A percentile compares a stretch with the other conserved stretches of the same genome.
These are phyloP conservation scores for Rattus rattus DNA, from an alignment of 2,113 vertebrate species.

Conservation along the genomic window DNA sequence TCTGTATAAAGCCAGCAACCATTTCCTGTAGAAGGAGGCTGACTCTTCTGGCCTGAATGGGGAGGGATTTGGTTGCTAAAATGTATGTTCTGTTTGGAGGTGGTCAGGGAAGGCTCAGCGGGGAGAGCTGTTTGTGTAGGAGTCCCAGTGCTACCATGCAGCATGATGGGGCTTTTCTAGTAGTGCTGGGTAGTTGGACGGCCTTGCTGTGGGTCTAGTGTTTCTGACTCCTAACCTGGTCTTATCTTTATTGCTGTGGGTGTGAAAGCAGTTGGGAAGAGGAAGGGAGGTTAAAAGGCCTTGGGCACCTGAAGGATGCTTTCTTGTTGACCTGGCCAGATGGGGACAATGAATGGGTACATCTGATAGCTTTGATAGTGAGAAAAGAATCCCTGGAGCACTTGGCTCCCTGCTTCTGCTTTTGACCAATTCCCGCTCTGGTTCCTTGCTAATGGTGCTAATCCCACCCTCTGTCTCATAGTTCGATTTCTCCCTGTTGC, in stretches of 20 bases:
- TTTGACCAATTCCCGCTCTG: accelerated
- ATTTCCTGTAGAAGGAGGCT: background rate
- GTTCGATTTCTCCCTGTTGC: background rate
- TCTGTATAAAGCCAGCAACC: background rate
- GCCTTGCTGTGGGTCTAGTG: accelerated
- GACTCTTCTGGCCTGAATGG: background rate
- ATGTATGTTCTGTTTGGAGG: background rate
- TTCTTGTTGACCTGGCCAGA: background rate
- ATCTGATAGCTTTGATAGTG: accelerated
- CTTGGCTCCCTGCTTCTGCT: background rate
- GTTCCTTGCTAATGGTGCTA: background rate
- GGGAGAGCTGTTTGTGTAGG: background rate
- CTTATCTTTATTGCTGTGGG: background rate
- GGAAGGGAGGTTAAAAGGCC: too few species aligned
- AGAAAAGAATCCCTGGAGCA: background rate
- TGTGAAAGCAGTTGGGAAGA: background rate
- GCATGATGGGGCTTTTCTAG: background rate
- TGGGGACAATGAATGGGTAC: accelerated
- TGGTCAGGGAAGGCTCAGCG: background rate
- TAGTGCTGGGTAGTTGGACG: background rate
- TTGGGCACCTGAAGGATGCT: accelerated
- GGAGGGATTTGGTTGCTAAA: background rate
- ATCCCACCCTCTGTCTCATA: background rate
- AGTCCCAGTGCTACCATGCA: accelerated
- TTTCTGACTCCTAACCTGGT: background rate